Evolutionary conservation across 2,888 invertebrate species (phyloP).

Genomic region (Plemyria rubiginata): DNA sequence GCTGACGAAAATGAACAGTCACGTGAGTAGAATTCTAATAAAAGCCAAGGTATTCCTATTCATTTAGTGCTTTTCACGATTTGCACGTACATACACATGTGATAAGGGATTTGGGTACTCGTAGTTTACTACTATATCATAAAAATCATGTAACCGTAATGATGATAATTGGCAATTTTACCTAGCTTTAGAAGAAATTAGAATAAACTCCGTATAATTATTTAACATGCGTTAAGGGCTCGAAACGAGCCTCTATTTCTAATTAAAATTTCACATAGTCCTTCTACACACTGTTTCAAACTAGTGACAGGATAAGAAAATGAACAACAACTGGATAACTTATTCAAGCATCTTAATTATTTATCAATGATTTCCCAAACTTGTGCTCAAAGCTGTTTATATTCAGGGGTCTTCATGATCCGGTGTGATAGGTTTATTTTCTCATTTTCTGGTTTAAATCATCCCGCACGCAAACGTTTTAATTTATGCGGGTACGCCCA

Average conservation of each 20-base stretch:
- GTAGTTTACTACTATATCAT: no score
- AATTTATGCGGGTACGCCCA: constrained; percentile 55
- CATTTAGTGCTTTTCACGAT: not conserved
- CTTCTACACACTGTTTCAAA: no score
- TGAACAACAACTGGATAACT: not conserved
- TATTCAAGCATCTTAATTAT: not conserved
- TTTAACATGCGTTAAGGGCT: no score
- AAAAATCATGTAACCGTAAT: no score
- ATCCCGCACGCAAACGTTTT: constrained; percentile 49
- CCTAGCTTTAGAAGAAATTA: no score
- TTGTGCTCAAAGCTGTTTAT: constrained; percentile 16
- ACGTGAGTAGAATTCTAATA: not conserved
- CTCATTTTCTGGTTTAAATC: constrained; percentile 46
- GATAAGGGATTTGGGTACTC: no score
- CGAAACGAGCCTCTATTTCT: no score
- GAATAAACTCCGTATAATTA: no score
- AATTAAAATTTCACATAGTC: no score
- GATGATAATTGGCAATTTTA: no score
- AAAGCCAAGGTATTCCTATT: not conserved
- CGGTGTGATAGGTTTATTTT: constrained; percentile 53
- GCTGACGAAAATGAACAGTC: not conserved
- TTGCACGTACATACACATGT: not conserved
- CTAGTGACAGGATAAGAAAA: no score
- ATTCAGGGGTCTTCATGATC: constrained; percentile 43
- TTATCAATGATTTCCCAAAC: constrained; percentile 11